Percentiles rank a stretch among this genome's conserved stretches.
Conservation (phyloP, 2,113 vertebrate species). For the Toxostoma redivivum region DNA sequence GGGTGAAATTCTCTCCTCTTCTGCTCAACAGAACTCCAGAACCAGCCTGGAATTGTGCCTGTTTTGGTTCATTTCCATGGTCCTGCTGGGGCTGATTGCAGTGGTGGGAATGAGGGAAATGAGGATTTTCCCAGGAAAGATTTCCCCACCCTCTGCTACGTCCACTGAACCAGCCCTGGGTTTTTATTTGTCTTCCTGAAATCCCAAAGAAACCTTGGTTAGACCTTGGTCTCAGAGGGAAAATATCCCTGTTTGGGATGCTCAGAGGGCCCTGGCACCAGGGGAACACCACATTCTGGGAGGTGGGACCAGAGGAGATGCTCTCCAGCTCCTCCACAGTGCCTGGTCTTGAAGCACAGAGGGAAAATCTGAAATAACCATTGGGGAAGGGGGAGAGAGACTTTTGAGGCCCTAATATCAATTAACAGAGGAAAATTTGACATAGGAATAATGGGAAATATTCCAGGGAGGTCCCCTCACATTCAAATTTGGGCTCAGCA, state of each 20-base stretch:
- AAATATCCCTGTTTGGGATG: neutral
- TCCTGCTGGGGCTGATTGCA: neutral
- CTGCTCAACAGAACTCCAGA: neutral
- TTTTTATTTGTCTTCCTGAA: neutral
- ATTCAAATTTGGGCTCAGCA: neutral
- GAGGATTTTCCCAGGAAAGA: neutral
- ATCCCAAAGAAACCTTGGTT: neutral
- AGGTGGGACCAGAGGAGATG: neutral
- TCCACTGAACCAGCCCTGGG: neutral
- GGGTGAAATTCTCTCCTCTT: neutral
- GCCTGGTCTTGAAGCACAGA: neutral
- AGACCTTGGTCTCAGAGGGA: neutral
- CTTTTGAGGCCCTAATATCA: neutral
- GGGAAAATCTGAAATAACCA: neutral
- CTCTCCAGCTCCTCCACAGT: neutral
- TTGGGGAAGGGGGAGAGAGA: fast-evolving
- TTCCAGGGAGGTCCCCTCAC: neutral
- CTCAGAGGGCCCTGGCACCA: neutral
- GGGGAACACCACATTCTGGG: neutral
- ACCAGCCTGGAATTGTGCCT: neutral
- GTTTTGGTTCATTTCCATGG: neutral
- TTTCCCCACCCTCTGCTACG: neutral
- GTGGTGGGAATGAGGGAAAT: neutral
- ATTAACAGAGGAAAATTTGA: neutral
- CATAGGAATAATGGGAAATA: neutral